These are phyloP conservation scores for Diphyllodes magnificus DNA, from an alignment of 2,113 vertebrate genomes.

Conservation along the genomic window DNA sequence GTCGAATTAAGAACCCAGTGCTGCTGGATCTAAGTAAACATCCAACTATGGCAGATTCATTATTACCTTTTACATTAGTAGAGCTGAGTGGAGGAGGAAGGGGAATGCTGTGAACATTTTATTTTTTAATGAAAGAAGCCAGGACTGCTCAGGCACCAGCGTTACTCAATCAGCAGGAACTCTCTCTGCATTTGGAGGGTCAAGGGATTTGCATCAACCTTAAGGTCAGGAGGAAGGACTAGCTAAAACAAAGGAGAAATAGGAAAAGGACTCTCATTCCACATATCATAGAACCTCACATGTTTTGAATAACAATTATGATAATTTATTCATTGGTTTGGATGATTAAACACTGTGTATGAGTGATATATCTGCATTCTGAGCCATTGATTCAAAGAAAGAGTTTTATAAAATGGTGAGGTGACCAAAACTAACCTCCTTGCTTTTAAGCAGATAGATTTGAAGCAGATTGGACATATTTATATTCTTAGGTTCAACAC, in stretches of 20 bases:
- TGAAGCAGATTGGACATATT: neutral
- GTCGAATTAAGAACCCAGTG: neutral
- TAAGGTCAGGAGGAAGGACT: neutral
- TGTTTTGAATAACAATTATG: neutral
- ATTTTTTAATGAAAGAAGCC: neutral
- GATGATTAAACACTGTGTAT: neutral
- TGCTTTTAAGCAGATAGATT: neutral
- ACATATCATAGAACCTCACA: neutral
- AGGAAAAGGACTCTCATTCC: neutral
- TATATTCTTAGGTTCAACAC: neutral
- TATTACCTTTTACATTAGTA: neutral
- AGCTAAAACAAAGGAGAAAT: neutral
- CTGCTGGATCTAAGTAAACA: neutral
- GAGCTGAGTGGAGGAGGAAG: neutral
- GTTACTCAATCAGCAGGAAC: neutral
- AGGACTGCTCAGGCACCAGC: neutral
- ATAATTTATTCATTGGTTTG: neutral
- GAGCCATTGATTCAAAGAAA: neutral
- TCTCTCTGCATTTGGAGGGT: neutral
- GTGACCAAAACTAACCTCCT: neutral
- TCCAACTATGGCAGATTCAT: neutral
- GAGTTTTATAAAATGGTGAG: neutral
- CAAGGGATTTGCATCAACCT: neutral
- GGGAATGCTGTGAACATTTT: neutral
- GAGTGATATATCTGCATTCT: neutral